Conservation (phyloP, 1,140 invertebrate species). For the Coptotermes formosanus region DNA sequence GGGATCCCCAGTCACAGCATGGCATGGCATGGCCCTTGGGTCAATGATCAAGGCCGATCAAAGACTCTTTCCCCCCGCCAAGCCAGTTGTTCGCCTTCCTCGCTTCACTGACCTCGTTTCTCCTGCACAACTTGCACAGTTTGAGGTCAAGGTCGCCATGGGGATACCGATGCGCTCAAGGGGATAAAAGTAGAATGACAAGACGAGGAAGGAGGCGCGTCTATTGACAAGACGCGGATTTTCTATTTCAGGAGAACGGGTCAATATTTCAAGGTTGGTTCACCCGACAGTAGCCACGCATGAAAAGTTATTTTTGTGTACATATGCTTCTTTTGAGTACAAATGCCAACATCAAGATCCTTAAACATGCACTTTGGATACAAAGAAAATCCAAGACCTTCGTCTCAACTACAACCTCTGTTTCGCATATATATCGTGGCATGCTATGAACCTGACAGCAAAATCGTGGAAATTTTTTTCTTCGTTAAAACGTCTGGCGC, state of each 20-base stretch:
- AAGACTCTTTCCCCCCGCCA: conserved; percentile 20
- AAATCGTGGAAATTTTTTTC: too few species aligned
- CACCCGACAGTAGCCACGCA: too few species aligned
- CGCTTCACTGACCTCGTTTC: conserved; percentile 27
- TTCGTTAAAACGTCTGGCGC: too few species aligned
- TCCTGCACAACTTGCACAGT: neutral
- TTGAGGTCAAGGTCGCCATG: conserved; percentile 6
- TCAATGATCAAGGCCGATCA: conserved; percentile 31
- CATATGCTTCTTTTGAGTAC: too few species aligned
- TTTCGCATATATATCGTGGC: too few species aligned
- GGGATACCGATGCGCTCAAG: conserved; percentile 7
- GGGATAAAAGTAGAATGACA: conserved; percentile 8
- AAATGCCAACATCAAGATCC: too few species aligned
- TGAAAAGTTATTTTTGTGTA: too few species aligned
- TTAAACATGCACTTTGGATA: too few species aligned
- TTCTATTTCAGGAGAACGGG: neutral
- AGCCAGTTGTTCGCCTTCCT: conserved; percentile 1
- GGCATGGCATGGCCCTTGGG: conserved; percentile 15
- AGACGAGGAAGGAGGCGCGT: neutral
- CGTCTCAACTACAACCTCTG: too few species aligned
- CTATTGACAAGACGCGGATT: neutral
- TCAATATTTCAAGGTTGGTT: too few species aligned
- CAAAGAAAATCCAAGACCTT: too few species aligned
- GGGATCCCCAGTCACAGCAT: neutral
- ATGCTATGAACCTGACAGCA: too few species aligned